Conservation (phyloP, 2,888 invertebrate species). For the Chloroclystis v-ata region DNA sequence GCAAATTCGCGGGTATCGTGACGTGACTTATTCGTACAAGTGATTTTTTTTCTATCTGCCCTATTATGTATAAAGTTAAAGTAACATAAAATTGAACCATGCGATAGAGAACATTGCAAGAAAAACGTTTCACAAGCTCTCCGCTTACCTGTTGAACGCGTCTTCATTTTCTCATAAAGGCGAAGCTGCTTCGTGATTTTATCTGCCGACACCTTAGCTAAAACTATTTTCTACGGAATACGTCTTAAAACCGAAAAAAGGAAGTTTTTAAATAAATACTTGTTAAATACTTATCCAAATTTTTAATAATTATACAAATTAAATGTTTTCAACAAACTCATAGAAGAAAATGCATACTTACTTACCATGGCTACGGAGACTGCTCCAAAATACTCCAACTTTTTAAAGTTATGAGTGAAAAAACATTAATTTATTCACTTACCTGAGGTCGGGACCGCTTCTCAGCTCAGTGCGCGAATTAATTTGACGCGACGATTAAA, state of each 20-base stretch:
- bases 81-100: not conserved
- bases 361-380: not conserved
- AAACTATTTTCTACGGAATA: not conserved
- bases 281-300: too few species aligned
- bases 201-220: not conserved
- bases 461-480: constrained; percentile 34
- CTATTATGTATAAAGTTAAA: too few species aligned
- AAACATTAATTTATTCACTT: constrained; percentile 33
- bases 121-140: constrained; percentile 14
- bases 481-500: constrained; percentile 54
- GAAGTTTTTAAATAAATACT: too few species aligned
- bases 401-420: constrained; percentile 12
- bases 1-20: constrained; percentile 23
- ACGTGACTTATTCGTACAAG: constrained; percentile 12
- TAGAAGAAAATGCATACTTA: constrained; percentile 3
- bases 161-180: constrained; percentile 15
- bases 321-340: not conserved
- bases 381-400: not conserved
- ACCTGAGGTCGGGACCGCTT: constrained; percentile 44
- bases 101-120: not conserved
- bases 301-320: too few species aligned
- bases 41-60: too few species aligned
- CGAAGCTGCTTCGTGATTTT: constrained; percentile 7
- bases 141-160: constrained; percentile 29
- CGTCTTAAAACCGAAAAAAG: too few species aligned